Conservation (phyloP, 2,797 vertebrate species). For the Danio aesculapii region DNA sequence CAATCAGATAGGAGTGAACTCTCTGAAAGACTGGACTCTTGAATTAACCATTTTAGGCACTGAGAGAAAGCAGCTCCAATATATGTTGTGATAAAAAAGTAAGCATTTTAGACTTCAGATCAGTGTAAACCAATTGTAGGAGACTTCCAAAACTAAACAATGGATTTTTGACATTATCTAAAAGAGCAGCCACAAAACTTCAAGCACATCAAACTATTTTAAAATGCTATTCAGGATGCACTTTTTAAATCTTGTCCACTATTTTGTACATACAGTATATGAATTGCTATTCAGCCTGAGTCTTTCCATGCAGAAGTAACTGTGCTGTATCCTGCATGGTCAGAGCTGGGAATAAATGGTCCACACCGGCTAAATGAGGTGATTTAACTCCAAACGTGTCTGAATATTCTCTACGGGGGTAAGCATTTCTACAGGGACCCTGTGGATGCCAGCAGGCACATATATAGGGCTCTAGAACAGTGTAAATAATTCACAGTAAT, state of each 20-base stretch:
- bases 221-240: background rate
- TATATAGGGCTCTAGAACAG: conserved; percentile 50
- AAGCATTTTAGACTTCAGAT: too few species aligned
- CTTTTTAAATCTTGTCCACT: background rate
- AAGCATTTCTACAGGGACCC: conserved; percentile 26
- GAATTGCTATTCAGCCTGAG: background rate
- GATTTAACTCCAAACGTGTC: conserved; percentile 25
- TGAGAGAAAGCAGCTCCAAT: too few species aligned
- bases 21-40: too few species aligned
- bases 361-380: background rate
- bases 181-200: too few species aligned
- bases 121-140: too few species aligned
- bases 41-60: too few species aligned
- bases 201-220: too few species aligned
- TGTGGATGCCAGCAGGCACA: conserved; percentile 1
- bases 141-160: too few species aligned
- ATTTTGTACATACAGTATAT: background rate
- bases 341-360: background rate
- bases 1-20: too few species aligned
- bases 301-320: background rate
- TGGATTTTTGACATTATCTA: too few species aligned
- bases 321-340: conserved; percentile 14
- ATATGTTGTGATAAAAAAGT: too few species aligned
- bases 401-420: conserved; percentile 11
- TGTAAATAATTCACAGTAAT: conserved; percentile 58